phyloP scores from a whole-genome alignment of 2,888 invertebrate species.

The Diarsia rubi region DNA sequence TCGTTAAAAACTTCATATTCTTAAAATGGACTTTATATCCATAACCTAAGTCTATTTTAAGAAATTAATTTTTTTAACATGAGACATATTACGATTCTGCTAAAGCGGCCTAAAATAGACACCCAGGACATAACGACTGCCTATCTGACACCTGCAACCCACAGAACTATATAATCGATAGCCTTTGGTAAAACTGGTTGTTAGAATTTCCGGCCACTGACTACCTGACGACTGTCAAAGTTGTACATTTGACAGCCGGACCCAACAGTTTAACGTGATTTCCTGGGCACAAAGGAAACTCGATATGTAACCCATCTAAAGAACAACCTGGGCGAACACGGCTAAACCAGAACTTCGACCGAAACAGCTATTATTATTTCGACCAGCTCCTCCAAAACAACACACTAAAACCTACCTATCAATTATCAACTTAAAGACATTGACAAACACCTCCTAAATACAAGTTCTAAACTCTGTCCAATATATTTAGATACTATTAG shows the following conservation, averaged over 20 bases:
- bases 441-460: slow-evolving; percentile 31
- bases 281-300: neutral
- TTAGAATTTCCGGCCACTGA: no score
- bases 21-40: no score
- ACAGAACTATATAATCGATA: no score
- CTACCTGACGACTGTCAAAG: no score
- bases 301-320: neutral
- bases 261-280: neutral
- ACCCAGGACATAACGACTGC: no score
- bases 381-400: neutral
- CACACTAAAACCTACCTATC: neutral
- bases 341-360: neutral
- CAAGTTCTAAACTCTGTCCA: slow-evolving; percentile 31
- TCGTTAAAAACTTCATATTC: no score
- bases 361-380: neutral
- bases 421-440: slow-evolving; percentile 13
- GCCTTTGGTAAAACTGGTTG: no score
- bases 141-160: no score
- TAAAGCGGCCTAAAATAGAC: no score
- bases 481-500: slow-evolving; percentile 55
- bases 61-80: no score
- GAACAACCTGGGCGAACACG: neutral
- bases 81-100: no score
- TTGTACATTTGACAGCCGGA: neutral
- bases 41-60: no score